Percentiles rank a stretch among this genome's conserved stretches.
Conservation (phyloP, 2,797 vertebrate genomes). For the Agapornis canus region DNA sequence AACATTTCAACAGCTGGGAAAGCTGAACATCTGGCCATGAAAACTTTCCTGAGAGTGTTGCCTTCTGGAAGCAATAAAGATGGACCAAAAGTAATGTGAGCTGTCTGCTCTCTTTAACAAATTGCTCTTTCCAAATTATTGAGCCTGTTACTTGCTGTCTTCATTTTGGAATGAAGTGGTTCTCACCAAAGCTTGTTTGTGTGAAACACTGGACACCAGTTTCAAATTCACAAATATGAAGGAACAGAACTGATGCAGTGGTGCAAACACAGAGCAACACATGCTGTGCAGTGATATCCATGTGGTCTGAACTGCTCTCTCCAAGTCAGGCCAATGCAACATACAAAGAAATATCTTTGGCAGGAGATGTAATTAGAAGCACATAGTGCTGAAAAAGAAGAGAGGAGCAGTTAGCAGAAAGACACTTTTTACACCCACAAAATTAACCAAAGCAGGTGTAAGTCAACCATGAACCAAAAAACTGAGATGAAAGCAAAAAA, state of each 20-base stretch:
- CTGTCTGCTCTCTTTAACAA: background rate
- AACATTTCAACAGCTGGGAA: conserved; percentile 48
- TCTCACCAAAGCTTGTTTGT: background rate
- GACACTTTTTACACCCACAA: background rate
- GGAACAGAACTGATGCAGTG: background rate
- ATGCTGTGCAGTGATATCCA: background rate
- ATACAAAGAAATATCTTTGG: background rate
- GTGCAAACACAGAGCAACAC: background rate
- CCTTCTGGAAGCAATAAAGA: conserved; percentile 45
- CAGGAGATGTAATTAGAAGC: background rate
- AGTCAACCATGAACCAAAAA: background rate
- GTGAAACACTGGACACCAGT: background rate
- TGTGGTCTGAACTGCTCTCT: background rate
- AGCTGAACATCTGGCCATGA: conserved; percentile 15
- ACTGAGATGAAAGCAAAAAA: background rate
- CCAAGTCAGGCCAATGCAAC: accelerated
- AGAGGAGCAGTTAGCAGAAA: background rate
- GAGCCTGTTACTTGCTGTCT: background rate
- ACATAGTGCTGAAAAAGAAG: background rate
- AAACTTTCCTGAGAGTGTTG: background rate
- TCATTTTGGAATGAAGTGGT: background rate
- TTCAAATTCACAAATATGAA: background rate
- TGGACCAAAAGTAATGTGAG: background rate
- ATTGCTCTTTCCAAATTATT: background rate
- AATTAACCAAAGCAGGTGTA: background rate